phyloP scores from a whole-genome alignment of 2,113 vertebrate species.

The Poeciliopsis occidentalis region DNA sequence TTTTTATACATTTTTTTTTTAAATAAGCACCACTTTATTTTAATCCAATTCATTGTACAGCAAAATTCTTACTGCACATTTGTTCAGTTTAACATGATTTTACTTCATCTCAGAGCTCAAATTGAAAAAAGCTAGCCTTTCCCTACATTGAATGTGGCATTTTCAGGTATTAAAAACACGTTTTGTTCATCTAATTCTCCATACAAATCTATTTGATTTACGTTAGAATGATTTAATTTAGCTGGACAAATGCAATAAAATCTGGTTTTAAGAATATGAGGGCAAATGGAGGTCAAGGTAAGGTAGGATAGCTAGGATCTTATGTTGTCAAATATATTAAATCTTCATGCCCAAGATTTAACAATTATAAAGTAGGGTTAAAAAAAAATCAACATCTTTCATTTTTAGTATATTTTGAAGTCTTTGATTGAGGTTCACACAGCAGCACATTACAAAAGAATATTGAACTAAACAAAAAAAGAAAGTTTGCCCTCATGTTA shows the following conservation, averaged over 20 bases:
- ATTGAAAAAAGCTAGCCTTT: background rate
- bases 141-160: background rate
- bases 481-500: constrained; percentile 12
- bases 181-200: background rate
- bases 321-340: background rate
- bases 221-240: background rate
- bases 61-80: too few species aligned
- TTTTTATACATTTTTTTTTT: background rate
- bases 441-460: constrained; percentile 22
- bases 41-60: too few species aligned
- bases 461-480: constrained; percentile 19
- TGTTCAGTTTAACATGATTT: background rate
- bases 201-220: background rate
- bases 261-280: background rate
- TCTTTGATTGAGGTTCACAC: background rate
- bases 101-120: background rate
- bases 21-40: too few species aligned
- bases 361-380: background rate
- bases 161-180: background rate
- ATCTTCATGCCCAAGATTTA: background rate
- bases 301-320: background rate
- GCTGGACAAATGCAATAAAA: background rate
- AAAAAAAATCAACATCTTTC: background rate
- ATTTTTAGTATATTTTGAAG: too few species aligned
- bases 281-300: too few species aligned